A percentile compares a stretch with the other conserved stretches of the same genome.
Evolutionary conservation across 2,888 invertebrate species (phyloP).

Genomic region (Pilophorus perplexus): DNA sequence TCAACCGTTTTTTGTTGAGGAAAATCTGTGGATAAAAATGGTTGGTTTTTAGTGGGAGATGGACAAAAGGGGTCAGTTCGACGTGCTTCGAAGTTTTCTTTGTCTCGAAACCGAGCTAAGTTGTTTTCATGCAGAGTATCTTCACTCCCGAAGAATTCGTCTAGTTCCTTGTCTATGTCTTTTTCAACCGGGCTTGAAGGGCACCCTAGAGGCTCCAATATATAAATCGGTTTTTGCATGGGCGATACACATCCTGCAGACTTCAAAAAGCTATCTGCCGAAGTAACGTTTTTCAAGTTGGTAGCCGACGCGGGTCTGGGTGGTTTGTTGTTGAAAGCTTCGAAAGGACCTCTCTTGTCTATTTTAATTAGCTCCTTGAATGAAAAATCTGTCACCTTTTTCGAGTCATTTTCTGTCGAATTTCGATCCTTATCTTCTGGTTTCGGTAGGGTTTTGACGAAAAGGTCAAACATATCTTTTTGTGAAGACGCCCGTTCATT

Average conservation of each 20-base stretch:
- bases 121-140: neutral
- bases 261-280: constrained; percentile 22
- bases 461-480: constrained; percentile 35
- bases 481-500: constrained; percentile 23
- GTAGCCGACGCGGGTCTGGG: neutral
- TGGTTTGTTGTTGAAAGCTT: neutral
- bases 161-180: neutral
- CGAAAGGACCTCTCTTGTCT: neutral
- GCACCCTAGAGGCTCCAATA: constrained; percentile 14
- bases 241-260: constrained; percentile 16
- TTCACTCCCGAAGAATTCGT: neutral
- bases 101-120: neutral
- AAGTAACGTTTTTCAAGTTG: constrained; percentile 16
- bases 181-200: neutral
- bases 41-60: neutral
- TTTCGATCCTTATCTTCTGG: neutral
- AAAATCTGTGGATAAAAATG: neutral
- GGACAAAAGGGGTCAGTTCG: too few relatives aligned
- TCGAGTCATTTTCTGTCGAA: neutral
- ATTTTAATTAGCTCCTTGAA: constrained; percentile 10
- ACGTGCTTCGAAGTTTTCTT: neutral
- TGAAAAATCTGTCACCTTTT: neutral
- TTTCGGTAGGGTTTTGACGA: constrained; percentile 14
- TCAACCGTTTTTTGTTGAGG: neutral
- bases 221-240: constrained; percentile 14